These are phyloP conservation scores for Corydoras sp. DNA, from an alignment of 2,113 vertebrate genomes.

Conservation along the genomic window DNA sequence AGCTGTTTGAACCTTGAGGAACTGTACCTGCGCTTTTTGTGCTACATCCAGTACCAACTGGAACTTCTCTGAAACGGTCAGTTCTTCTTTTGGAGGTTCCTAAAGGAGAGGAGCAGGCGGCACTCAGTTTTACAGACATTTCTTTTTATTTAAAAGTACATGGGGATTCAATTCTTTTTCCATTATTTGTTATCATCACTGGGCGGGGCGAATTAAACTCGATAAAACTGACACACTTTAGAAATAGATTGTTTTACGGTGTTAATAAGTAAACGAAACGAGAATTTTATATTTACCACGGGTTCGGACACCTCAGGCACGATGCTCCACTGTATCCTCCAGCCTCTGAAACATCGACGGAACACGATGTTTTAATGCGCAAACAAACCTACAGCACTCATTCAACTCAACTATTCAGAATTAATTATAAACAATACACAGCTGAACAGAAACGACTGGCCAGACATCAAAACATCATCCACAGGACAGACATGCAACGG, in stretches of 20 bases:
- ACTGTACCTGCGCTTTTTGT: constrained; percentile 88
- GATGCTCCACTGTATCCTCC: constrained; percentile 98
- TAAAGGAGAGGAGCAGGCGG: constrained; percentile 41
- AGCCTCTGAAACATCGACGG: constrained; percentile 73
- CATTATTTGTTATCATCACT: too few relatives aligned
- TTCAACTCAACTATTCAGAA: too few relatives aligned
- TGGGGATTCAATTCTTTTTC: too few relatives aligned
- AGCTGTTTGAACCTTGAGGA: too few relatives aligned
- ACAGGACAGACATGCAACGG: background rate
- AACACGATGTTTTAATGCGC: background rate
- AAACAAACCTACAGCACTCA: background rate
- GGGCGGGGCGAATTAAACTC: too few relatives aligned
- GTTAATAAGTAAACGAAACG: too few relatives aligned
- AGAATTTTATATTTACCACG: constrained; percentile 65
- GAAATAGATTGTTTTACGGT: too few relatives aligned
- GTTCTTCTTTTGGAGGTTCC: constrained; percentile 91
- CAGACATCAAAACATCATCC: background rate
- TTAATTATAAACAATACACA: background rate
- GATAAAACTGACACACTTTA: too few relatives aligned
- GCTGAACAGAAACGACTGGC: too few relatives aligned
- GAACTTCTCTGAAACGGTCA: constrained; percentile 96
- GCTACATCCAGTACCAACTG: constrained; percentile 94
- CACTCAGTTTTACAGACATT: background rate
- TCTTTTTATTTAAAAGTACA: too few relatives aligned
- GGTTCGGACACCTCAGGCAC: constrained; percentile 92